Percentiles rank a stretch among this genome's conserved stretches.
Evolutionary conservation across 1,140 invertebrate genomes (phyloP).

Genomic region (Sinonovacula constricta): DNA sequence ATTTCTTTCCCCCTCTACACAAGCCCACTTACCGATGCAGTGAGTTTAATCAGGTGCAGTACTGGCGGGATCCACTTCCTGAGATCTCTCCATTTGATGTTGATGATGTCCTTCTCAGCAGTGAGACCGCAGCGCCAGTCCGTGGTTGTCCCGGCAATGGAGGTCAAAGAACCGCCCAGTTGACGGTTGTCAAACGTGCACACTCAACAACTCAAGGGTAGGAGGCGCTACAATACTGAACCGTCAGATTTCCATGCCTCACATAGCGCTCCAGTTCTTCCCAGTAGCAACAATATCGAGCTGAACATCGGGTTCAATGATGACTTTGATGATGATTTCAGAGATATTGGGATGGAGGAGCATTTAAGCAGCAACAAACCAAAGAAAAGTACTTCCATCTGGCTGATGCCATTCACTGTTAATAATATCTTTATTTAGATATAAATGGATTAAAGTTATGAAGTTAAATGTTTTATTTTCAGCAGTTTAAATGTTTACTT

Average conservation of each 20-base stretch:
- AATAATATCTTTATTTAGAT: constrained; percentile 41
- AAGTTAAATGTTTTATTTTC: too few species aligned
- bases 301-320: constrained; percentile 32
- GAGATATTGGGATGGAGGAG: constrained; percentile 28
- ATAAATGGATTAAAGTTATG: too few species aligned
- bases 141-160: not conserved
- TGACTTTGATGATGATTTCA: constrained; percentile 14
- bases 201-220: constrained; percentile 36
- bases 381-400: constrained; percentile 27
- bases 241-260: constrained; percentile 22
- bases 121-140: not conserved
- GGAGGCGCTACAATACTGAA: constrained; percentile 11
- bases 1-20: constrained; percentile 89
- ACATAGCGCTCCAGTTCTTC: constrained; percentile 15
- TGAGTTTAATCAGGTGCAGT: constrained; percentile 93
- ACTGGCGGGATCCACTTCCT: constrained; percentile 93
- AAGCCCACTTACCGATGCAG: constrained; percentile 75
- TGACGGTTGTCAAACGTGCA: constrained; percentile 35
- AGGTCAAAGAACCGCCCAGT: too few species aligned
- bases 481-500: too few species aligned
- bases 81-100: constrained; percentile 62
- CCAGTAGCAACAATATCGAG: constrained; percentile 59
- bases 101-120: not conserved
- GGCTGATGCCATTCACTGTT: constrained; percentile 26
- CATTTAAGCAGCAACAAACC: constrained; percentile 7